Conservation (phyloP, 1,140 invertebrate genomes). For the Nymphalis io region DNA sequence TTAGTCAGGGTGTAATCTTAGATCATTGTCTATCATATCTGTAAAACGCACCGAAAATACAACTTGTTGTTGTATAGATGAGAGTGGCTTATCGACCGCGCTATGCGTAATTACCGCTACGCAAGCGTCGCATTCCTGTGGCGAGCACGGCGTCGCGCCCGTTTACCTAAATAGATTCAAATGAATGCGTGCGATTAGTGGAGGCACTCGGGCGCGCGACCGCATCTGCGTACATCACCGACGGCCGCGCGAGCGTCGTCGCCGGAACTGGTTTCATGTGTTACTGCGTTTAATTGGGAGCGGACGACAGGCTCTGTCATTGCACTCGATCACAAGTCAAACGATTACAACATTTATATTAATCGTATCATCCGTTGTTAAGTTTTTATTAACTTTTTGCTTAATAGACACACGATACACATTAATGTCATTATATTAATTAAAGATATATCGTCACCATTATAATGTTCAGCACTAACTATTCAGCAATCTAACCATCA, state of each 20-base stretch:
- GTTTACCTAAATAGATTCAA: slow-evolving; percentile 72
- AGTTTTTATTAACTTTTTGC: neutral
- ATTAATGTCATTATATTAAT: neutral
- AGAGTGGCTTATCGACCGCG: slow-evolving; percentile 22
- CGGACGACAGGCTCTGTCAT: slow-evolving; percentile 37
- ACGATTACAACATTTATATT: slow-evolving; percentile 17
- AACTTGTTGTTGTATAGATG: slow-evolving; percentile 22
- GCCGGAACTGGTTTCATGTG: slow-evolving; percentile 57
- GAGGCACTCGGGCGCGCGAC: slow-evolving; percentile 35
- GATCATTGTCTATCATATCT: slow-evolving; percentile 50
- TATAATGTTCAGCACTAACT: neutral
- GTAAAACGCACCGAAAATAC: slow-evolving; percentile 42
- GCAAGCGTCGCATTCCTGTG: slow-evolving; percentile 45
- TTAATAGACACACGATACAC: neutral
- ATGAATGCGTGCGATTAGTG: slow-evolving; percentile 64
- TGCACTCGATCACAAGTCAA: slow-evolving; percentile 20
- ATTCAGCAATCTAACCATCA: too few relatives aligned
- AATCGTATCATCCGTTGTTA: neutral
- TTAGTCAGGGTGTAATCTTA: slow-evolving; percentile 59
- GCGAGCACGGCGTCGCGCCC: slow-evolving; percentile 33
- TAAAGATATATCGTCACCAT: neutral
- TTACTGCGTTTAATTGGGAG: slow-evolving; percentile 63
- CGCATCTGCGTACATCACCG: slow-evolving; percentile 38
- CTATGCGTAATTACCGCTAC: slow-evolving; percentile 41
- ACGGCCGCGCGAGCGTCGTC: slow-evolving; percentile 27